Evolutionary conservation across 1,140 invertebrate species (phyloP), one percentile per base, ranked within the genome.

Genomic region (Lepidostoma basale): DNA sequence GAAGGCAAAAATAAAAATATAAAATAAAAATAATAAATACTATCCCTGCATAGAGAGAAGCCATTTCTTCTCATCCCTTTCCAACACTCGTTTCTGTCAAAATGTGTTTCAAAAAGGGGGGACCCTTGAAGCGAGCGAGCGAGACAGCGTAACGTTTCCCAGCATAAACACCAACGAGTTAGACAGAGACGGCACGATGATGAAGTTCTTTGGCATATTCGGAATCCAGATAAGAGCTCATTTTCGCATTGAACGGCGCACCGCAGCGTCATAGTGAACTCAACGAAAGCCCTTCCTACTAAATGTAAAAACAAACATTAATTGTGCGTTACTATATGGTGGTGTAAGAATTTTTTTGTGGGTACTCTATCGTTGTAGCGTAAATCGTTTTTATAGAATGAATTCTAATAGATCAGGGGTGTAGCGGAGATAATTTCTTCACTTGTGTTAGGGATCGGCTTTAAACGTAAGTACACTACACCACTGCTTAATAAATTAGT

Each of bases 371-470:
- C n/a, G n/a, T n/a, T n/a, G n/a, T n/a, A n/a, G n/a, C n/a, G n/a
- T n/a, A n/a, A n/a, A n/a, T n/a, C n/a, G n/a, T n/a, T n/a, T n/a
- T n/a, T n/a, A n/a, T n/a, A n/a, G n/a, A n/a, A n/a, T n/a, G n/a
- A n/a, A n/a, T n/a, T n/a, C n/a, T n/a, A n/a, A n/a, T n/a, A n/a
- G n/a, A n/a, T n/a, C n/a, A n/a, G n/a, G 26, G 26, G 23, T 20
- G 60, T 6, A 36, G 14, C 33, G 52, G 52, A 14, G 39, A 45
- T 39, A 26, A 68, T 45, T 58, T 69, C 58, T 70, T 64, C 42
- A 47, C 45, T 70, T 56, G 68, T 63, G 62, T 64, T 64, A 39
- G 23, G 62, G 59, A 62, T 62, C 25, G 23, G 59, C 59, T 40
- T 28, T 33, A 56, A 14, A 22, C 23, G 22, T n/a, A 23, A 23